phyloP scores from a whole-genome alignment of 1,140 invertebrate genomes.

The Drosophila nigrodunni region DNA sequence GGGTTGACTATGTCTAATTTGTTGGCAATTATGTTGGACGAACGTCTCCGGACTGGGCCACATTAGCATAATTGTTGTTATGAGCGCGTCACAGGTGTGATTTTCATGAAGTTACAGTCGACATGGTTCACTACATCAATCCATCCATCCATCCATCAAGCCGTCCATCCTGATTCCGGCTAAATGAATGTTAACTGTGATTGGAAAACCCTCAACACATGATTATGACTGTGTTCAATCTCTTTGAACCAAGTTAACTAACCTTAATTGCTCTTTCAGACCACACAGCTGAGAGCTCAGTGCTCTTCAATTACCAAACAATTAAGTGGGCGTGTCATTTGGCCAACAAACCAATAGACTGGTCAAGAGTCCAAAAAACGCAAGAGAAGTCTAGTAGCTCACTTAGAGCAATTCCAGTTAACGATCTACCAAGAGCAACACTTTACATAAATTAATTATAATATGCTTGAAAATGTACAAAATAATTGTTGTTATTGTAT shows the following conservation, averaged over 20 bases:
- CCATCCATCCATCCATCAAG: neutral
- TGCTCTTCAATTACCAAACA: slow-evolving; percentile 25
- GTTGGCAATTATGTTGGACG: slow-evolving; percentile 79
- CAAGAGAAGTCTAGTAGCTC: slow-evolving; percentile 23
- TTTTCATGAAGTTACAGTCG: slow-evolving; percentile 27
- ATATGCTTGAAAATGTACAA: slow-evolving; percentile 33
- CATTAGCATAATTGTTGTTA: slow-evolving; percentile 80
- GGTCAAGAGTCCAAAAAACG: neutral
- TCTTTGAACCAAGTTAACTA: slow-evolving; percentile 10
- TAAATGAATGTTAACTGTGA: slow-evolving; percentile 9
- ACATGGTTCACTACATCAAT: neutral
- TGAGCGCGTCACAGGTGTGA: slow-evolving; percentile 61
- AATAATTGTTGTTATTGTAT: slow-evolving; percentile 36
- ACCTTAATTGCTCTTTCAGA: slow-evolving; percentile 22
- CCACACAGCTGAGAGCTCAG: slow-evolving; percentile 9
- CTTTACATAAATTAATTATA: slow-evolving; percentile 57
- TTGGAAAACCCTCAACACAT: too few species aligned
- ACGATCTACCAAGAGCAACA: slow-evolving; percentile 1
- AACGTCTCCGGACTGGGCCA: slow-evolving; percentile 67
- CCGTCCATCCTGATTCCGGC: neutral
- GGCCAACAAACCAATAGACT: neutral
- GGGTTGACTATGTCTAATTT: slow-evolving; percentile 73
- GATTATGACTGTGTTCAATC: neutral
- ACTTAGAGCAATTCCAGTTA: slow-evolving; percentile 23
- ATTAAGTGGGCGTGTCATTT: slow-evolving; percentile 37